Conservation (phyloP, 1,140 invertebrate species). For the Ditylenchus dipsaci region DNA sequence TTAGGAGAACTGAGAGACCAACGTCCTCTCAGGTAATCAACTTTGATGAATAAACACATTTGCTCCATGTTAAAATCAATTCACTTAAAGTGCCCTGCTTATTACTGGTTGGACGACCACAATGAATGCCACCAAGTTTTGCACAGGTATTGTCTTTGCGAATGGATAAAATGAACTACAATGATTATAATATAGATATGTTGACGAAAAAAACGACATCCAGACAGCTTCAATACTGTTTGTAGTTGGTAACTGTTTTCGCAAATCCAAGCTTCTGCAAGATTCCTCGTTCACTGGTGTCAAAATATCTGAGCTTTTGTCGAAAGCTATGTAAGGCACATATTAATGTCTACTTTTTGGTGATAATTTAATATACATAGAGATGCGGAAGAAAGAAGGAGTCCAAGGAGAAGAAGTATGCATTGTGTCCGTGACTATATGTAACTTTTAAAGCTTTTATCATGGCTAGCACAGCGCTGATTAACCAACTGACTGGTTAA, state of each 20-base stretch:
- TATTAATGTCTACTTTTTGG: too few species aligned
- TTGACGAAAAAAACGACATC: slow-evolving; percentile 36
- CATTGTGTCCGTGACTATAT: slow-evolving; percentile 40
- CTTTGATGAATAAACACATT: neutral
- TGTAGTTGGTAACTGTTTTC: slow-evolving; percentile 35
- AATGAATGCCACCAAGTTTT: slow-evolving; percentile 20
- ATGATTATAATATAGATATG: slow-evolving; percentile 32
- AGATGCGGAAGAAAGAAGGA: too few species aligned
- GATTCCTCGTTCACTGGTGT: slow-evolving; percentile 21
- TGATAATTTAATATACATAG: neutral
- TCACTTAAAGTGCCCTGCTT: slow-evolving; percentile 20
- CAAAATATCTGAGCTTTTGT: slow-evolving; percentile 34
- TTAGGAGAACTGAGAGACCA: neutral
- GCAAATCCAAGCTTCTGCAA: slow-evolving; percentile 21
- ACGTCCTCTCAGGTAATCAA: slow-evolving; percentile 14
- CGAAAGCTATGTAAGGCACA: slow-evolving; percentile 30
- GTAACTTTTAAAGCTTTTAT: slow-evolving; percentile 20
- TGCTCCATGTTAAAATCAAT: neutral
- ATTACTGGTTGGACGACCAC: slow-evolving; percentile 42
- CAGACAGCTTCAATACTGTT: slow-evolving; percentile 32
- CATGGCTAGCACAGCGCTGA: too few species aligned
- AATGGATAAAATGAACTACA: too few species aligned
- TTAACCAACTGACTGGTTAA: too few species aligned
- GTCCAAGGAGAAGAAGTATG: slow-evolving; percentile 13
- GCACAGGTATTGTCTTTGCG: slow-evolving; percentile 15